phyloP scores from a whole-genome alignment of 2,113 vertebrate genomes.

The Albula glossodonta region DNA sequence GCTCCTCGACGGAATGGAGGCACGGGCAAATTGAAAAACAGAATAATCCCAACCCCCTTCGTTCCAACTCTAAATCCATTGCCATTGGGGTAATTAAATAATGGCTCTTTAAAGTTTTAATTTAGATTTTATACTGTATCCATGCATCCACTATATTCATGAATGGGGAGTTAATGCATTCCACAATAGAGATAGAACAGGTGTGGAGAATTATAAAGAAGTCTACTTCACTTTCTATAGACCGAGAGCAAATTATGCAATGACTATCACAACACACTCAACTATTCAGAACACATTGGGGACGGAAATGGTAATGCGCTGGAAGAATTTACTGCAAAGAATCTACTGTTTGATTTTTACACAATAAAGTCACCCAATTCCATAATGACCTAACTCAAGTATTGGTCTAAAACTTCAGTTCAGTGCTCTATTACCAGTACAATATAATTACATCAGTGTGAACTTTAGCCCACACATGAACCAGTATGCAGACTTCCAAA shows the following conservation, averaged over 20 bases:
- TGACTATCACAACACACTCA: constrained; percentile 14
- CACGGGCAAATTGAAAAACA: constrained; percentile 93
- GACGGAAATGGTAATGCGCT: too few relatives aligned
- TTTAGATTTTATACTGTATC: constrained; percentile 87
- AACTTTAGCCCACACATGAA: too few relatives aligned
- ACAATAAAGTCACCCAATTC: too few relatives aligned
- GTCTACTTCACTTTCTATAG: not conserved
- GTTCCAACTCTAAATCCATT: constrained; percentile 80
- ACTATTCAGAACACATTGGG: not conserved
- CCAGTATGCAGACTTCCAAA: too few relatives aligned
- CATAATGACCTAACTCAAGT: too few relatives aligned
- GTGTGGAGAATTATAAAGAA: constrained; percentile 24
- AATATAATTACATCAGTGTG: too few relatives aligned
- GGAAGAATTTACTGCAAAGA: too few relatives aligned
- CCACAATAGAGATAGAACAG: constrained; percentile 33
- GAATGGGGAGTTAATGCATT: constrained; percentile 69
- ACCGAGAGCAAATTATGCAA: not conserved
- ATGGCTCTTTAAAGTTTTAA: constrained; percentile 98
- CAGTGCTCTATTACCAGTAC: too few relatives aligned
- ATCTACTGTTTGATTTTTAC: too few relatives aligned
- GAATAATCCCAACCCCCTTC: constrained; percentile 87
- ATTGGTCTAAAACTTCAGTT: too few relatives aligned
- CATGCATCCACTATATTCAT: constrained; percentile 78
- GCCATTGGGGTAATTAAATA: constrained; percentile 99
- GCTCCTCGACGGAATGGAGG: constrained; percentile 62